Evolutionary conservation across 2,113 vertebrate species (phyloP).

Genomic region (Puntigrus tetrazona): DNA sequence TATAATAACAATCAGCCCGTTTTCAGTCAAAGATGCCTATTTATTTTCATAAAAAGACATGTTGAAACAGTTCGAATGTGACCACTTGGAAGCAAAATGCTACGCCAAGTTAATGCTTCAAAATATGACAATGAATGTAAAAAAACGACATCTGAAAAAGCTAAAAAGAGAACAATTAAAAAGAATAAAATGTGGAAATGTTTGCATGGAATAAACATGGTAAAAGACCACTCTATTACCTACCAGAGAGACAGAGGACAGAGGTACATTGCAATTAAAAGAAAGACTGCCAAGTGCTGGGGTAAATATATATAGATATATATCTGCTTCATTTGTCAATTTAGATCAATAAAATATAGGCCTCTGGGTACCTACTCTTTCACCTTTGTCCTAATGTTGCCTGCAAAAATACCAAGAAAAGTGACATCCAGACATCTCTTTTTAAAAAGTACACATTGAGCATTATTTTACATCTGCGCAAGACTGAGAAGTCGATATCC

Average conservation of each 20-base stretch:
- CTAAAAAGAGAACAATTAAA: slow-evolving; percentile 73
- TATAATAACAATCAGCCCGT: slow-evolving; percentile 17
- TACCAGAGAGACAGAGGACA: slow-evolving; percentile 78
- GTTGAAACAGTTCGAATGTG: slow-evolving; percentile 78
- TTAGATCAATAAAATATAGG: slow-evolving; percentile 83
- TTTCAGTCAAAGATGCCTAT: slow-evolving; percentile 78
- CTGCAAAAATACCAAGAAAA: slow-evolving; percentile 81
- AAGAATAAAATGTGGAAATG: slow-evolving; percentile 77
- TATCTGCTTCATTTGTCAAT: slow-evolving; percentile 80
- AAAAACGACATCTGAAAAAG: slow-evolving; percentile 74
- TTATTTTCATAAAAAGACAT: slow-evolving; percentile 79
- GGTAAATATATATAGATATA: slow-evolving; percentile 80
- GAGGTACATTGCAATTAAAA: slow-evolving; percentile 81
- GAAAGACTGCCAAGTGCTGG: slow-evolving; percentile 83
- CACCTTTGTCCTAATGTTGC: slow-evolving; percentile 76
- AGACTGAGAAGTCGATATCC: slow-evolving; percentile 83
- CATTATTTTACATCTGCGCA: slow-evolving; percentile 80
- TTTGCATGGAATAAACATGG: slow-evolving; percentile 81
- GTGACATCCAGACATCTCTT: slow-evolving; percentile 75
- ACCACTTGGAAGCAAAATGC: slow-evolving; percentile 79
- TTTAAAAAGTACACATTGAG: slow-evolving; percentile 79
- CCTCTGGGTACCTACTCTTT: slow-evolving; percentile 75
- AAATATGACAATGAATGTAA: slow-evolving; percentile 67
- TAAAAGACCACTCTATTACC: slow-evolving; percentile 80
- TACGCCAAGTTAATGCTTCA: slow-evolving; percentile 77